Conservation (phyloP, 2,113 vertebrate genomes). For the Eclectus roratus region DNA sequence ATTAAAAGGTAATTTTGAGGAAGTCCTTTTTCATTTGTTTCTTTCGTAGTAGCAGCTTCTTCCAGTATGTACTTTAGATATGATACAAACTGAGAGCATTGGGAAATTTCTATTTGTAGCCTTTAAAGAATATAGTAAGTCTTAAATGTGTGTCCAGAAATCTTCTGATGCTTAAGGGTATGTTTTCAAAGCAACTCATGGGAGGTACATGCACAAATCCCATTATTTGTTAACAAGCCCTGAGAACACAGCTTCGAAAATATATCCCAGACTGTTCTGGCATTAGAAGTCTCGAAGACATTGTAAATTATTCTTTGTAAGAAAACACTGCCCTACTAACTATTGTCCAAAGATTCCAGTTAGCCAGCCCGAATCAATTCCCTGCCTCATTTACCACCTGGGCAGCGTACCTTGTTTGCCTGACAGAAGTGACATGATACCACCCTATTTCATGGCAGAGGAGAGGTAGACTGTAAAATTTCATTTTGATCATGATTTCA, state of each 20-base stretch:
- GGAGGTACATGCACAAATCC: slow-evolving; percentile 28
- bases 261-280: not conserved
- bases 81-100: not conserved
- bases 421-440: not conserved
- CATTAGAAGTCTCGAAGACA: not conserved
- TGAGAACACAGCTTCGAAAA: slow-evolving; percentile 23
- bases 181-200: slow-evolving; percentile 4
- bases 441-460: not conserved
- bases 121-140: not conserved
- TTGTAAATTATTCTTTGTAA: not conserved
- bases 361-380: not conserved
- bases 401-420: not conserved
- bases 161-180: not conserved
- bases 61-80: not conserved
- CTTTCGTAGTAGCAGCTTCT: not conserved
- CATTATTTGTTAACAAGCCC: slow-evolving; percentile 49
- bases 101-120: not conserved
- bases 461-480: not conserved
- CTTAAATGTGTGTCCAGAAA: not conserved
- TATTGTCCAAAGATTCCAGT: not conserved
- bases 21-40: not conserved
- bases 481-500: not conserved
- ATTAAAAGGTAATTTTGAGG: not conserved
- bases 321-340: not conserved
- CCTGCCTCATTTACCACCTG: not conserved